Percentiles rank a stretch among this genome's conserved stretches.
These are phyloP conservation scores for Matsumurasca onukii DNA, from an alignment of 1,140 invertebrate genomes.

Conservation along the genomic window DNA sequence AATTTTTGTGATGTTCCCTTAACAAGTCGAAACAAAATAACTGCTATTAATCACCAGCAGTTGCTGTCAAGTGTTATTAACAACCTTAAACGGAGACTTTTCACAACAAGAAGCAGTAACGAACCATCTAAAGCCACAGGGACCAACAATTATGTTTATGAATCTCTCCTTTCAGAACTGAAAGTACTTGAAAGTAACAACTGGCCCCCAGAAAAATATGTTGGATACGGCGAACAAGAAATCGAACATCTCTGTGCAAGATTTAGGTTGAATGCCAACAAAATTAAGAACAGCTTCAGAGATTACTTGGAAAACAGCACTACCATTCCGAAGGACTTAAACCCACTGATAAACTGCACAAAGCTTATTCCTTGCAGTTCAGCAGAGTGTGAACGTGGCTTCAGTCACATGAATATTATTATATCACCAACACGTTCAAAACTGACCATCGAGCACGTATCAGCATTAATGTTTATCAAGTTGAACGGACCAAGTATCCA, in stretches of 20 bases:
- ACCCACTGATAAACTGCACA: not conserved
- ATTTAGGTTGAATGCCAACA: constrained; percentile 27
- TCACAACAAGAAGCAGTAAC: constrained; percentile 28
- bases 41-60: constrained; percentile 14
- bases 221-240: constrained; percentile 14
- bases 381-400: not conserved
- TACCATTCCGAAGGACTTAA: constrained; percentile 8
- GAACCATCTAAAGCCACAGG: constrained; percentile 20
- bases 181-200: constrained; percentile 23
- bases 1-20: constrained; percentile 7
- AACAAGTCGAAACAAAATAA: constrained; percentile 3
- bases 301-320: constrained; percentile 27
- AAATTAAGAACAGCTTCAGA: constrained; percentile 28
- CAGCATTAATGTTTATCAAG: constrained; percentile 22
- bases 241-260: constrained; percentile 27
- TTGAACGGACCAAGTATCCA: constrained; percentile 26
- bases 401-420: constrained; percentile 5
- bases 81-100: constrained; percentile 26
- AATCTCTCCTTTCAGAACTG: constrained; percentile 30
- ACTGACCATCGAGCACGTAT: constrained; percentile 20
- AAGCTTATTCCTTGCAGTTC: constrained; percentile 9
- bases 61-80: constrained; percentile 23
- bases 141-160: constrained; percentile 10
- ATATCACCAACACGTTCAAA: not conserved
- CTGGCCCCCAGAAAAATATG: constrained; percentile 20